phyloP scores from a whole-genome alignment of 2,888 invertebrate species.

The Philereme vetulata region DNA sequence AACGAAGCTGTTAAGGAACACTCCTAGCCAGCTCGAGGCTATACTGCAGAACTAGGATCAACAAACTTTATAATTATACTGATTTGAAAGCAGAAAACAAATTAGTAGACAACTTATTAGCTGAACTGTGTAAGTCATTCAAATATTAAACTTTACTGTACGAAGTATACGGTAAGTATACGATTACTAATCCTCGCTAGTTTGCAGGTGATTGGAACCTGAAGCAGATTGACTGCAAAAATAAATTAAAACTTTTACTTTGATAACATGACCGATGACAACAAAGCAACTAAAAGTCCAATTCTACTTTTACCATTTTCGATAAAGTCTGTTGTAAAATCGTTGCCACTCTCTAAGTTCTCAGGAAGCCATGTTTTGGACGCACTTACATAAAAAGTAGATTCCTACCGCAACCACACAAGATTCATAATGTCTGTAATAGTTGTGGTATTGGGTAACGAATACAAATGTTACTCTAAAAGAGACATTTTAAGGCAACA shows the following conservation, averaged over 20 bases:
- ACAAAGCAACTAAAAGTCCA: conserved; percentile 32
- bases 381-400: not conserved
- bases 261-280: not conserved
- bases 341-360: conserved; percentile 41
- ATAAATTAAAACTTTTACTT: conserved; percentile 3
- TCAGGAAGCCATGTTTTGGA: conserved; percentile 33
- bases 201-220: no score
- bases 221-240: not conserved
- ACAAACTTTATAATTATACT: conserved; percentile 15
- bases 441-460: no score
- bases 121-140: no score
- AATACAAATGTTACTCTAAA: no score
- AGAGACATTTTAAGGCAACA: no score
- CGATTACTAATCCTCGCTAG: no score
- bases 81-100: not conserved
- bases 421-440: no score
- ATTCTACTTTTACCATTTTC: conserved; percentile 32
- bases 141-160: no score
- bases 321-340: conserved; percentile 32
- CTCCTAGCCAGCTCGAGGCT: conserved; percentile 39
- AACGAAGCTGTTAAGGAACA: conserved; percentile 51
- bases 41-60: conserved; percentile 31
- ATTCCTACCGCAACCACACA: not conserved
- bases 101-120: no score
- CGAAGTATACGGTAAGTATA: no score